These are phyloP conservation scores for Mormyrus iriodes DNA, from an alignment of 2,113 vertebrate species.

Conservation along the genomic window DNA sequence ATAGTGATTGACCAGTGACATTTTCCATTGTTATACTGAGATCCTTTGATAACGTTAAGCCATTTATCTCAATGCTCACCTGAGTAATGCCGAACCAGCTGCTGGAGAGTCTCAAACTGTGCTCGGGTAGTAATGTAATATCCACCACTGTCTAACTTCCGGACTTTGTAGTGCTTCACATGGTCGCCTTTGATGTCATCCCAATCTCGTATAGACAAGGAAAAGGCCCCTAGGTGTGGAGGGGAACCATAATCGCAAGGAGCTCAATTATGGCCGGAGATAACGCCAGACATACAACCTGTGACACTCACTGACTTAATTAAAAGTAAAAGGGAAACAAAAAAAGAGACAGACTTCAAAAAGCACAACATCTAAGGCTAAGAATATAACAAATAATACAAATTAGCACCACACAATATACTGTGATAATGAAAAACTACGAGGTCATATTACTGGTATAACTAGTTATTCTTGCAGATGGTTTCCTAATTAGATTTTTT, in stretches of 20 bases:
- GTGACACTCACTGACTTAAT: neutral
- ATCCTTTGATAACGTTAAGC: neutral
- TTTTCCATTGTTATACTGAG: neutral
- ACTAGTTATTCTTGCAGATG: conserved; percentile 2
- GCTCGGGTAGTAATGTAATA: conserved; percentile 98
- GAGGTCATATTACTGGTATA: neutral
- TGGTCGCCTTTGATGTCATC: conserved; percentile 97
- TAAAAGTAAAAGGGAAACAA: neutral
- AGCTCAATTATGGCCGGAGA: neutral
- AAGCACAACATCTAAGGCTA: neutral
- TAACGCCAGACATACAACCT: neutral
- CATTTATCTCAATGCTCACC: conserved; percentile 59
- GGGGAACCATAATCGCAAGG: neutral
- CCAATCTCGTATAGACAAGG: conserved; percentile 97
- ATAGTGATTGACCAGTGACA: too few relatives aligned
- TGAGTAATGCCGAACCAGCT: conserved; percentile 96
- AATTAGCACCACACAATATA: neutral
- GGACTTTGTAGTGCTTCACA: conserved; percentile 98
- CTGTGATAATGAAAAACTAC: neutral
- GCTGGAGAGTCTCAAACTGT: conserved; percentile 96
- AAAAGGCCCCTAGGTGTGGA: conserved; percentile 77
- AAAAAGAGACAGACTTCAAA: neutral
- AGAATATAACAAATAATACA: neutral
- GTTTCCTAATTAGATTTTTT: neutral
- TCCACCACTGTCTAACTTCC: conserved; percentile 94